Conservation (phyloP, 2,113 vertebrate genomes). For the Stigmatopora argus region DNA sequence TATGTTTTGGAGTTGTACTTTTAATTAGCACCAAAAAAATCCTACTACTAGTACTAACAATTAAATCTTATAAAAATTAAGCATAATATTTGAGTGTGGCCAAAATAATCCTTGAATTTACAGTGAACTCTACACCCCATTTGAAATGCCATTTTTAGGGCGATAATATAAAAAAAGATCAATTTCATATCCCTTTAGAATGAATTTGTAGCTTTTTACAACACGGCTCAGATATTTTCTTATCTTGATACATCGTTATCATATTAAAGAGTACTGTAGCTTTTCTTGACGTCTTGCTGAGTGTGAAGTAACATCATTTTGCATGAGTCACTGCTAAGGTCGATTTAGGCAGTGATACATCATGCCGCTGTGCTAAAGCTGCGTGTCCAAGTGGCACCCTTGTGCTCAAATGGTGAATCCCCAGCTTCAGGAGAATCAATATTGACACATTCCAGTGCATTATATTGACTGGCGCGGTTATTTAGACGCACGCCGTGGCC, state of each 20-base stretch:
- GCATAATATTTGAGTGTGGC: neutral
- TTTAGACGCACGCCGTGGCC: neutral
- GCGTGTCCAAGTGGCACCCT: neutral
- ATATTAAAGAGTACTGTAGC: neutral
- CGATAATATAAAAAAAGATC: neutral
- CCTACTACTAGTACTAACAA: too few relatives aligned
- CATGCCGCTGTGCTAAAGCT: neutral
- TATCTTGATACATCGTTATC: neutral
- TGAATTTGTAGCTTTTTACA: neutral
- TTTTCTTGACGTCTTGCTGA: neutral
- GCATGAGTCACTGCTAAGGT: neutral
- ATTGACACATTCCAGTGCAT: neutral
- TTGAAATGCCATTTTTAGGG: neutral
- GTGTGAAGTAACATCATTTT: neutral
- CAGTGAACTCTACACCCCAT: neutral
- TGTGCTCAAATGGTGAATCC: neutral
- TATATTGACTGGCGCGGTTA: neutral
- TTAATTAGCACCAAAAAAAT: neutral
- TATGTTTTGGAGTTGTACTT: neutral
- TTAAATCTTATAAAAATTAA: too few relatives aligned
- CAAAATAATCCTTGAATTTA: neutral
- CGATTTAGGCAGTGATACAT: neutral
- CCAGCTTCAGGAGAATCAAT: neutral
- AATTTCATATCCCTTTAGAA: neutral
- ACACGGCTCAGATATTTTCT: neutral